phyloP scores from a whole-genome alignment of 2,113 vertebrate species.

The Gopherus evgoodei region DNA sequence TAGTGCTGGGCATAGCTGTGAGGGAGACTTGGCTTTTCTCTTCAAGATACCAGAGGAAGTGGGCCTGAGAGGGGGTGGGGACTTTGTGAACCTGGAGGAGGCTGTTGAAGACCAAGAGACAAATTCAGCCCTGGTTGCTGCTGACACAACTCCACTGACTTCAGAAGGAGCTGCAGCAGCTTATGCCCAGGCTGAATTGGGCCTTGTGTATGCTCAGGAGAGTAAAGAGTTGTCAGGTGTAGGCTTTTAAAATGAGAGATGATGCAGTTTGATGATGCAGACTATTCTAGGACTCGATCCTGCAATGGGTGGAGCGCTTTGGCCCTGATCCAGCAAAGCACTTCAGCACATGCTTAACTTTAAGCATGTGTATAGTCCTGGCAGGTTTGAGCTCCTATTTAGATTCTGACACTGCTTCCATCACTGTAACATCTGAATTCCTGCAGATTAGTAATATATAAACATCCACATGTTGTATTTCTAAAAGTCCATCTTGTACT shows the following conservation, averaged over 20 bases:
- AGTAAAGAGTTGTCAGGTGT: not conserved
- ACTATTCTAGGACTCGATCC: not conserved
- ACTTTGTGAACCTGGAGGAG: not conserved
- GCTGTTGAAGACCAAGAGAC: not conserved
- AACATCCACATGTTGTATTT: not conserved
- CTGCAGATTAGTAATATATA: not conserved
- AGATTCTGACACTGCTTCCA: not conserved
- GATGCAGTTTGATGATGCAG: not conserved
- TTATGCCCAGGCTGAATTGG: not conserved
- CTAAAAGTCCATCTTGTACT: not conserved
- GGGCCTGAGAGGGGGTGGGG: not conserved
- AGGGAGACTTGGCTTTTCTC: not conserved
- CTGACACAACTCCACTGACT: not conserved
- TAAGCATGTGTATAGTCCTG: not conserved
- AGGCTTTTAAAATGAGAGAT: not conserved
- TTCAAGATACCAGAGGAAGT: not conserved
- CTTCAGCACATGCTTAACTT: not conserved
- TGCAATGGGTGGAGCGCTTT: not conserved
- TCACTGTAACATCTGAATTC: not conserved
- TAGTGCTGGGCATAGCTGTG: not conserved
- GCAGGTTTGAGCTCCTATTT: not conserved
- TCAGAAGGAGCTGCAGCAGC: not conserved
- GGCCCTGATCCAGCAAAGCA: not conserved
- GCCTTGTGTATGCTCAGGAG: not conserved
- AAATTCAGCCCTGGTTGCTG: rapidly evolving